Conservation (phyloP, 2,113 vertebrate genomes). For the Lonchura striata region DNA sequence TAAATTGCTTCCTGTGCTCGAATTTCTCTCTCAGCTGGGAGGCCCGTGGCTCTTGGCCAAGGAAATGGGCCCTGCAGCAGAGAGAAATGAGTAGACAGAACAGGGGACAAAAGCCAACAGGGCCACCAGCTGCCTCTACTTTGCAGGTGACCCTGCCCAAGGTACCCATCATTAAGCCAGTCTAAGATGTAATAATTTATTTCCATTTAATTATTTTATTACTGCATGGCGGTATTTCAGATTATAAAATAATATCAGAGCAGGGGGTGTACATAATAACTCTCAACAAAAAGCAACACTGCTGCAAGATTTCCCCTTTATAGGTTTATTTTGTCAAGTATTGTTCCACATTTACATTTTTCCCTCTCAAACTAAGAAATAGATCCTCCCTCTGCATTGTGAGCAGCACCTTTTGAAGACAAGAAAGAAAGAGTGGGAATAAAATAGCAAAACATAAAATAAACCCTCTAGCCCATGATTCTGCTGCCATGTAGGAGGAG, state of each 20-base stretch:
- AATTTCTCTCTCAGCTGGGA: background rate
- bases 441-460: conserved; percentile 18
- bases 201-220: background rate
- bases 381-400: conserved; percentile 51
- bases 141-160: background rate
- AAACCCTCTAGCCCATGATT: background rate
- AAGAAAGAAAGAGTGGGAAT: background rate
- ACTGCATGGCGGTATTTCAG: background rate
- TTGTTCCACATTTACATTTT: conserved; percentile 49
- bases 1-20: background rate
- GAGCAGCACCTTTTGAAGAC: conserved; percentile 25
- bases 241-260: conserved; percentile 16
- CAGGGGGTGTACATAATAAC: conserved; percentile 2
- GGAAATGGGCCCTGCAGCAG: background rate
- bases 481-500: background rate
- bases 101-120: background rate
- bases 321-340: conserved; percentile 45
- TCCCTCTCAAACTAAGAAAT: conserved; percentile 27
- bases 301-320: conserved; percentile 6
- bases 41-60: background rate
- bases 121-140: background rate
- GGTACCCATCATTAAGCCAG: background rate
- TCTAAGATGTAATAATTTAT: background rate
- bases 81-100: background rate
- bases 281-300: background rate